Conservation (phyloP, 2,113 vertebrate species). For the Merops nubicus region DNA sequence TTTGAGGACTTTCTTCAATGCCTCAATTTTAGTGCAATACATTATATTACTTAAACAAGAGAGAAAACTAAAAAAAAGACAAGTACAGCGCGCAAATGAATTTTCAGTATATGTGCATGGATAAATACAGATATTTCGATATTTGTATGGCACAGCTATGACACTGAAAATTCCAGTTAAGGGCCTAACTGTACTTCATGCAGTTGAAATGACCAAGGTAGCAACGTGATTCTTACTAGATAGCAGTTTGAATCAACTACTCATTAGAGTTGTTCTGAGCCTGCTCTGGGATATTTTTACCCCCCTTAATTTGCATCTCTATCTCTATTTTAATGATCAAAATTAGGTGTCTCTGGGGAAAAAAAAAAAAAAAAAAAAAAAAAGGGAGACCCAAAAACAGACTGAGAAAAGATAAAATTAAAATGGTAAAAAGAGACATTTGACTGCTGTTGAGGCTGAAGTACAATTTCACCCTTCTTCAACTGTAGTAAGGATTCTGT, state of each 20-base stretch:
- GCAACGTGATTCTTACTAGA: background rate
- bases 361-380: background rate
- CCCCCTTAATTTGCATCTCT: background rate
- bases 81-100: background rate
- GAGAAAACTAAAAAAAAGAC: background rate
- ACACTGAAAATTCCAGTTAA: background rate
- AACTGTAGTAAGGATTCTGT: background rate
- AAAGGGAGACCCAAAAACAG: background rate
- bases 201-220: background rate
- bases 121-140: background rate
- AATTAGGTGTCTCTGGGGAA: background rate
- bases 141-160: background rate
- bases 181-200: background rate
- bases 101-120: background rate
- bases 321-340: background rate
- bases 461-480: background rate
- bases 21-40: rapidly evolving
- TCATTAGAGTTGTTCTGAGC: background rate
- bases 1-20: background rate
- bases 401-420: background rate
- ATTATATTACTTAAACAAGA: background rate
- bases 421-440: background rate
- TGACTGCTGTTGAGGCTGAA: background rate
- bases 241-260: background rate
- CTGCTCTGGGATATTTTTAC: background rate